Evolutionary conservation across 2,113 vertebrate genomes (phyloP).

Genomic region (Rhegmatorhina hoffmannsi): DNA sequence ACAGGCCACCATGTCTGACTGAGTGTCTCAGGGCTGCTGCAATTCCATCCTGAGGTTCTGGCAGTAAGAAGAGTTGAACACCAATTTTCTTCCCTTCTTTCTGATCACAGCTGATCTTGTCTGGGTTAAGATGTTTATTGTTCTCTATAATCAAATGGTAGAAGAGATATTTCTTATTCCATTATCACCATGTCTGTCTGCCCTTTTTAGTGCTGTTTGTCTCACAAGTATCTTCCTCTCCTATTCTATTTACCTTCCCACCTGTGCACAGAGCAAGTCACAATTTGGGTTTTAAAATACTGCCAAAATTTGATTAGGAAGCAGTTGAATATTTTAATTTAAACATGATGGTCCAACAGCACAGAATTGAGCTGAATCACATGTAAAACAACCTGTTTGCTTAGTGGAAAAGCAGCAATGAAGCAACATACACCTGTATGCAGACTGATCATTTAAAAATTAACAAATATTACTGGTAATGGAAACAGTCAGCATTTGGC

Average conservation of each 20-base stretch:
- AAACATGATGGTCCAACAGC: neutral
- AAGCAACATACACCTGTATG: neutral
- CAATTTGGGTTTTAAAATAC: neutral
- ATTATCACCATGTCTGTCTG: neutral
- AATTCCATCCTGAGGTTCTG: neutral
- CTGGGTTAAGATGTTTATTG: neutral
- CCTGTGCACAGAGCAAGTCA: neutral
- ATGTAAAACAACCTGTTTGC: neutral
- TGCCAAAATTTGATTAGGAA: neutral
- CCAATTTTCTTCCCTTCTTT: neutral
- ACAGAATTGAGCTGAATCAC: neutral
- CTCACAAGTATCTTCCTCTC: neutral
- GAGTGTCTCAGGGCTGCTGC: neutral
- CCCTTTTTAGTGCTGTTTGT: neutral
- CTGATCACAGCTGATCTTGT: neutral
- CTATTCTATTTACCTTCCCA: neutral
- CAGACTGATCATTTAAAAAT: neutral
- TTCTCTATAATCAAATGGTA: neutral
- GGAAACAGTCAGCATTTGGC: neutral
- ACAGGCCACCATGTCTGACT: neutral
- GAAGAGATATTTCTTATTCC: neutral
- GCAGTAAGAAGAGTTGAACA: neutral
- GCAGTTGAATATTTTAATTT: neutral
- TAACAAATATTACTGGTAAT: neutral
- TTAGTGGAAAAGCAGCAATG: neutral